phyloP scores from a whole-genome alignment of 2,797 vertebrate genomes.

The Chiloscyllium punctatum region DNA sequence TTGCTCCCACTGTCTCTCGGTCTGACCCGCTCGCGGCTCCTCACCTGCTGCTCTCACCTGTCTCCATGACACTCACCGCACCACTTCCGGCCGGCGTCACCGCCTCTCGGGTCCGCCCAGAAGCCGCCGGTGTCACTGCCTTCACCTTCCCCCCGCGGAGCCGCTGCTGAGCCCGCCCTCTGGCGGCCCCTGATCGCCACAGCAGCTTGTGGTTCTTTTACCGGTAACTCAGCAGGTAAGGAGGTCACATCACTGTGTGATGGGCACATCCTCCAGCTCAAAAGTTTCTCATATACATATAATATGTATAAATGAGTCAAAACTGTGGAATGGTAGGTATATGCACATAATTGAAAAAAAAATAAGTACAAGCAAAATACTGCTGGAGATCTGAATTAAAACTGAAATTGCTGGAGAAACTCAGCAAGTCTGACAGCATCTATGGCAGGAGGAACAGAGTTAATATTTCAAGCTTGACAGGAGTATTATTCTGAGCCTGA shows the following conservation, averaged over 20 bases:
- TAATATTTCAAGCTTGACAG: too few species aligned
- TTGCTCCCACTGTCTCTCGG: not conserved
- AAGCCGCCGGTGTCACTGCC: not conserved
- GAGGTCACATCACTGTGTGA: too few species aligned
- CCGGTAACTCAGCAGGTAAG: too few species aligned
- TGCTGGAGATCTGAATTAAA: too few species aligned
- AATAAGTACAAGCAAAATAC: too few species aligned
- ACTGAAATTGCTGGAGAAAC: too few species aligned
- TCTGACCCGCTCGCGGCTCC: not conserved
- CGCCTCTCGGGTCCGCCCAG: not conserved
- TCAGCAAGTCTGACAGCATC: too few species aligned
- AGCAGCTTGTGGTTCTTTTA: not conserved
- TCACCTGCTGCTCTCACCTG: slow-evolving; percentile 37
- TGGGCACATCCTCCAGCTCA: not conserved
- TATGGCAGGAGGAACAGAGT: too few species aligned
- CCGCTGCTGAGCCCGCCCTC: not conserved
- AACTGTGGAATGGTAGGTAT: not conserved
- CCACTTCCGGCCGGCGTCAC: not conserved
- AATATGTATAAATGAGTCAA: not conserved
- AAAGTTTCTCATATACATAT: not conserved
- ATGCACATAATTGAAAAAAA: not conserved
- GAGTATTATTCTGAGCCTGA: too few species aligned
- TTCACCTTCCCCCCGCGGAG: not conserved
- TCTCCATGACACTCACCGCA: slow-evolving; percentile 30
- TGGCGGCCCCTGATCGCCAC: not conserved